These are phyloP conservation scores for Euleptes europaea DNA, from an alignment of 2,113 vertebrate species.

Conservation along the genomic window DNA sequence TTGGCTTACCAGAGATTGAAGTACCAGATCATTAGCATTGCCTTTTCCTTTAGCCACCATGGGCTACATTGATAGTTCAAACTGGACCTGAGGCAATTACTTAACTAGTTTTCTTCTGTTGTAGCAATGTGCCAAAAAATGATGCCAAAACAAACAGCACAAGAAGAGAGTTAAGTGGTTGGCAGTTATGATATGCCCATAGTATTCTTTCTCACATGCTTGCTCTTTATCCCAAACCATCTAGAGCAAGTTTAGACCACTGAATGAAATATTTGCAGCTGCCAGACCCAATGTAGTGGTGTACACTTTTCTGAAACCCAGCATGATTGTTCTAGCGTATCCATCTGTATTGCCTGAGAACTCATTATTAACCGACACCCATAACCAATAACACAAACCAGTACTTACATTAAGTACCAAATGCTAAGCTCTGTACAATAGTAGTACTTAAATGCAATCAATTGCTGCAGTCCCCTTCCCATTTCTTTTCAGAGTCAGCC, in stretches of 20 bases:
- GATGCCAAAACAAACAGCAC: background rate
- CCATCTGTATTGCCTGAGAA: background rate
- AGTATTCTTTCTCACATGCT: background rate
- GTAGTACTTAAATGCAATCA: background rate
- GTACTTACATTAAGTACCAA: background rate
- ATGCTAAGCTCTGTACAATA: background rate
- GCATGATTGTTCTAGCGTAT: background rate
- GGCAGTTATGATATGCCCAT: background rate
- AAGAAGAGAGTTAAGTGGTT: background rate
- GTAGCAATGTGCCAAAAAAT: background rate
- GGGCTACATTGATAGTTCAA: background rate
- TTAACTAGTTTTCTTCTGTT: background rate
- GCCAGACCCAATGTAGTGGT: background rate
- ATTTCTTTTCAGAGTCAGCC: background rate
- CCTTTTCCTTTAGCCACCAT: background rate
- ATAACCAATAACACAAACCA: background rate
- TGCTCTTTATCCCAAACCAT: background rate
- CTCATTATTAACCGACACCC: background rate
- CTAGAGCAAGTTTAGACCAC: background rate
- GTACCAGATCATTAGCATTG: background rate
- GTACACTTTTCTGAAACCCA: background rate
- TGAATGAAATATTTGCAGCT: background rate
- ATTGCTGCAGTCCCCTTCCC: background rate
- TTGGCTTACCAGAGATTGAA: background rate
- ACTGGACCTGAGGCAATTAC: background rate